phyloP scores from a whole-genome alignment of 2,797 vertebrate genomes.

The Pagetopsis macropterus region DNA sequence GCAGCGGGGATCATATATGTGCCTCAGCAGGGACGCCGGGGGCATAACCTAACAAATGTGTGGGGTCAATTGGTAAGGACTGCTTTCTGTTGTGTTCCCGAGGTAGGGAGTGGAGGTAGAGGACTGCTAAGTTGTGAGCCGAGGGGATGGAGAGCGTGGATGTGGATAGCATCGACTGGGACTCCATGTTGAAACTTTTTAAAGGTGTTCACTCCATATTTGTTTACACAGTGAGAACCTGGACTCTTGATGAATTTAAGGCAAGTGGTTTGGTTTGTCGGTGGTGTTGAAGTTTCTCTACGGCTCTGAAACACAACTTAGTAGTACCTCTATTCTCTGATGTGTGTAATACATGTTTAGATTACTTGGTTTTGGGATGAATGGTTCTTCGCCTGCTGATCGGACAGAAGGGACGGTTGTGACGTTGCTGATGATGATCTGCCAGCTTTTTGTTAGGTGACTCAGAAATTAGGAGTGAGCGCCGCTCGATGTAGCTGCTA shows the following conservation, averaged over 20 bases:
- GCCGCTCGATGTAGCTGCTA: constrained; percentile 37
- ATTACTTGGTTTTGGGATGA: constrained; percentile 44
- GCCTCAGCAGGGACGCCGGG: constrained; percentile 75
- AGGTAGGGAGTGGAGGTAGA: constrained; percentile 30
- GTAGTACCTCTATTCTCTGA: constrained; percentile 35
- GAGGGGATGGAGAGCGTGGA: constrained; percentile 34
- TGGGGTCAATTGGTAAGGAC: constrained; percentile 80
- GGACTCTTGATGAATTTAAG: constrained; percentile 65
- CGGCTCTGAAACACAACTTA: constrained; percentile 29
- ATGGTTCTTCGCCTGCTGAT: constrained; percentile 41
- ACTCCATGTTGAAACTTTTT: constrained; percentile 28
- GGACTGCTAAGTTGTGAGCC: constrained; percentile 51
- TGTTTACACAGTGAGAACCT: constrained; percentile 43
- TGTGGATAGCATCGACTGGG: constrained; percentile 30
- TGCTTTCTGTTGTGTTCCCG: constrained; percentile 56
- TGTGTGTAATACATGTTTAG: constrained; percentile 33
- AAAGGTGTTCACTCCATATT: constrained; percentile 1
- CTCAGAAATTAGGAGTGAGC: constrained; percentile 38
- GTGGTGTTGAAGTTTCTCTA: background rate
- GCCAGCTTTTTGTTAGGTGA: constrained; percentile 33
- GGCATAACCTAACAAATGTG: constrained; percentile 88
- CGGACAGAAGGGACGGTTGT: constrained; percentile 27
- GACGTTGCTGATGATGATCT: constrained; percentile 46
- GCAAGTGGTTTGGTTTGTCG: constrained; percentile 41
- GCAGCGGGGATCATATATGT: constrained; percentile 82